phyloP scores from a whole-genome alignment of 2,888 invertebrate species.

The Microctonus brassicae region DNA sequence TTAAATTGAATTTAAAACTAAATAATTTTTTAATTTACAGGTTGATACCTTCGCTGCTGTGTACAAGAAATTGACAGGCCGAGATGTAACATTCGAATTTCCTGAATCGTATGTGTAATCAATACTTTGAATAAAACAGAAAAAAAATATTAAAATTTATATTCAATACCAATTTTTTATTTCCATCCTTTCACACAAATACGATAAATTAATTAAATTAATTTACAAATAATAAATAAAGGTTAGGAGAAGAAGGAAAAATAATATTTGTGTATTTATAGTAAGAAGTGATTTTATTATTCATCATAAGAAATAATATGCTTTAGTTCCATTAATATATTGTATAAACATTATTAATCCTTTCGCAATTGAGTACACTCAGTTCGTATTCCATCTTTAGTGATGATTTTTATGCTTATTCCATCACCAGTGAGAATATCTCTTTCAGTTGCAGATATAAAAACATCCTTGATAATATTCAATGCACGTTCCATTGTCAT shows the following conservation, averaged over 20 bases:
- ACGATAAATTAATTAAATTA: not conserved
- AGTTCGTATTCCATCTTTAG: slow-evolving; percentile 86
- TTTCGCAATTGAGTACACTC: slow-evolving; percentile 77
- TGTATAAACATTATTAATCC: slow-evolving; percentile 76
- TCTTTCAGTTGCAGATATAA: slow-evolving; percentile 97
- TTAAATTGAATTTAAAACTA: too few species aligned
- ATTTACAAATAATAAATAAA: not conserved
- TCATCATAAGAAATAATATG: slow-evolving; percentile 5
- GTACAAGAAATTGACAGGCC: slow-evolving; percentile 98
- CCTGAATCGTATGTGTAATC: slow-evolving; percentile 95
- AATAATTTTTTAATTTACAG: slow-evolving; percentile 73
- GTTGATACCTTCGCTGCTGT: slow-evolving; percentile 98
- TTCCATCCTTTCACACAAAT: not conserved
- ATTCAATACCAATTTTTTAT: not conserved
- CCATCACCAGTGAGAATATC: slow-evolving; percentile 98
- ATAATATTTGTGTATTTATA: not conserved
- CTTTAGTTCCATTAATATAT: not conserved
- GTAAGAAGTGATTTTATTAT: not conserved
- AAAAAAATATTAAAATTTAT: slow-evolving; percentile 32
- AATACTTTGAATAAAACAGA: slow-evolving; percentile 48
- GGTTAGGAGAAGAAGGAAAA: not conserved
- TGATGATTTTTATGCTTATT: slow-evolving; percentile 87
- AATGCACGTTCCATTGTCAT: slow-evolving; percentile 86
- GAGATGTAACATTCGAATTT: slow-evolving; percentile 99
- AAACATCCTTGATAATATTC: slow-evolving; percentile 91